These are phyloP conservation scores for Tachystola acroxantha DNA, from an alignment of 2,888 invertebrate genomes.

Conservation along the genomic window DNA sequence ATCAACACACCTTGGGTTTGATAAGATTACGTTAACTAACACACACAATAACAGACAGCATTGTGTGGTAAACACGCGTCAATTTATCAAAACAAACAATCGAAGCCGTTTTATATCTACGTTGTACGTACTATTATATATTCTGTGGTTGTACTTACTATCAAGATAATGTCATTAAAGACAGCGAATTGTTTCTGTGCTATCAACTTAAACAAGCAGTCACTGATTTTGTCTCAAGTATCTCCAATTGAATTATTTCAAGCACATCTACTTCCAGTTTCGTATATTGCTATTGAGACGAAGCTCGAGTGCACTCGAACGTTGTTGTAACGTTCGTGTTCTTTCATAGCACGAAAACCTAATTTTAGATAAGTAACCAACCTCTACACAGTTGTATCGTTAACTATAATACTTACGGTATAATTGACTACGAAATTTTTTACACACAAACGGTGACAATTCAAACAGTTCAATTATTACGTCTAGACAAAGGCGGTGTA, in stretches of 20 bases:
- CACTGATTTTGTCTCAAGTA: not conserved
- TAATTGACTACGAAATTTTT: too few species aligned
- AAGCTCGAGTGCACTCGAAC: not conserved
- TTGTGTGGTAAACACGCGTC: not conserved
- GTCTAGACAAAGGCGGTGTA: too few species aligned
- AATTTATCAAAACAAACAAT: not conserved
- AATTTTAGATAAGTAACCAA: too few species aligned
- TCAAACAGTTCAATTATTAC: too few species aligned
- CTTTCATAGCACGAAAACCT: too few species aligned
- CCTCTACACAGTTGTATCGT: too few species aligned
- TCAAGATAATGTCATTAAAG: not conserved
- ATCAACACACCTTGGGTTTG: constrained; percentile 12
- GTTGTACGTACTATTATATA: too few species aligned
- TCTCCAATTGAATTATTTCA: not conserved
- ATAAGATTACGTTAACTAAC: constrained; percentile 20
- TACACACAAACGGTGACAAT: too few species aligned
- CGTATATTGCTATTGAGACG: not conserved
- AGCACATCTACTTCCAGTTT: not conserved
- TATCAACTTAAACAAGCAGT: not conserved
- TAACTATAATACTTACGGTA: too few species aligned
- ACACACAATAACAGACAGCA: constrained; percentile 10
- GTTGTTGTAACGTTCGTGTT: too few species aligned
- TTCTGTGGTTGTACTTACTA: not conserved
- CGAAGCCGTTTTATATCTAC: too few species aligned
- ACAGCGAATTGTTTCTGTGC: not conserved